phyloP scores from a whole-genome alignment of 2,888 invertebrate genomes.

The Prionchulus punctatus region DNA sequence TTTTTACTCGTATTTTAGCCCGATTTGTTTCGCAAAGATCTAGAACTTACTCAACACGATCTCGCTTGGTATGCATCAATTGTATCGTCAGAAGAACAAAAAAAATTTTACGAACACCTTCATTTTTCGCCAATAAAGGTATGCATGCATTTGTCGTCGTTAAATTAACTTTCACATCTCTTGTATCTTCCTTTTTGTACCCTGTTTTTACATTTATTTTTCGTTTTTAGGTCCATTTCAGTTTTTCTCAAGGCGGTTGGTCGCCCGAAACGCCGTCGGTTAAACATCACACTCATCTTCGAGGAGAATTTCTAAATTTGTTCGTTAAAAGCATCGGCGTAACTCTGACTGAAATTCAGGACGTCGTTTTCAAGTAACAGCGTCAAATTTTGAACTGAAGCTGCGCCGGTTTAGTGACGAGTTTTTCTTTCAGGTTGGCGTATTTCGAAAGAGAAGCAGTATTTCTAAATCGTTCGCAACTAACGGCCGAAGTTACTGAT shows the following conservation, averaged over 20 bases:
- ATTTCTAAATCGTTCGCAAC: constrained; percentile 72
- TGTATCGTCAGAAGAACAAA: constrained; percentile 62
- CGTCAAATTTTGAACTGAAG: constrained; percentile 13
- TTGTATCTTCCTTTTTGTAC: no score
- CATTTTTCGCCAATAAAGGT: constrained; percentile 91
- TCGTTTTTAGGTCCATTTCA: constrained; percentile 88
- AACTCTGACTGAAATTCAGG: constrained; percentile 90
- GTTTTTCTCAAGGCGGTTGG: constrained; percentile 74
- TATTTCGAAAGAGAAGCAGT: constrained; percentile 70
- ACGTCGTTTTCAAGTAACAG: constrained; percentile 81
- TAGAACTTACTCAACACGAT: constrained; percentile 51
- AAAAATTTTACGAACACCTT: constrained; percentile 84
- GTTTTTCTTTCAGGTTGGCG: constrained; percentile 50
- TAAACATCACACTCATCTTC: constrained; percentile 20
- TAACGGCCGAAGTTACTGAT: constrained; percentile 60
- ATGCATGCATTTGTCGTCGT: constrained; percentile 14
- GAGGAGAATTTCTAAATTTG: constrained; percentile 54
- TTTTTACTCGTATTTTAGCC: constrained; percentile 41
- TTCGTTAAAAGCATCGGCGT: constrained; percentile 89
- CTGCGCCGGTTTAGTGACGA: background rate
- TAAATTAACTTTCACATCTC: background rate
- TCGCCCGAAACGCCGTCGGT: constrained; percentile 38
- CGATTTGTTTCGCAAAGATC: constrained; percentile 55
- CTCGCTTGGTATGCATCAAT: constrained; percentile 57
- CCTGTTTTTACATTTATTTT: no score